Percentiles rank a stretch among this genome's conserved stretches.
Conservation (phyloP, 2,797 vertebrate species). For the Gallinago solitaria region DNA sequence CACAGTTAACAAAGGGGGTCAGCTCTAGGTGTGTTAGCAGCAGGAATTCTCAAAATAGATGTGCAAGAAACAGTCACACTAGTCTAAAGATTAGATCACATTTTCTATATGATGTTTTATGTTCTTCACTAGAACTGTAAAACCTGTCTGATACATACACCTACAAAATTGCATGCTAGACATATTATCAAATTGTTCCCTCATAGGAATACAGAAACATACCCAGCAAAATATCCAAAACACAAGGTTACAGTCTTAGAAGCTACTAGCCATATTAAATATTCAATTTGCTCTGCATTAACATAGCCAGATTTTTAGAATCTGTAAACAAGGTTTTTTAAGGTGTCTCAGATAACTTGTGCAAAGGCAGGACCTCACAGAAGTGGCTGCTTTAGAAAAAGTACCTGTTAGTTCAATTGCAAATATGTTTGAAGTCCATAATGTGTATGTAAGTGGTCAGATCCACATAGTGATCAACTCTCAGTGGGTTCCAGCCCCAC, state of each 20-base stretch:
- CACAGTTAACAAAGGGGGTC: slow-evolving; percentile 41
- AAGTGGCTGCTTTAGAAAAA: background rate
- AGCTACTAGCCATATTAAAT: background rate
- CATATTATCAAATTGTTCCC: background rate
- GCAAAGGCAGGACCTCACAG: background rate
- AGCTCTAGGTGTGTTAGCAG: slow-evolving; percentile 33
- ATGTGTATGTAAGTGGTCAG: background rate
- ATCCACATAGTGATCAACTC: background rate
- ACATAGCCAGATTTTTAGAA: background rate
- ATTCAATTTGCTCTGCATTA: background rate
- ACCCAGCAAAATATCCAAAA: background rate
- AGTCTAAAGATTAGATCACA: background rate
- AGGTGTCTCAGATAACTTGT: background rate
- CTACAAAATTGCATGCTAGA: background rate
- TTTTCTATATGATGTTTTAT: background rate
- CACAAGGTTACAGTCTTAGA: background rate
- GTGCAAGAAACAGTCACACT: background rate
- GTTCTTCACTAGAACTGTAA: background rate
- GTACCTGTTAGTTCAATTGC: background rate
- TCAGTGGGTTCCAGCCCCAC: background rate
- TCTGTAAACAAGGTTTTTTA: background rate
- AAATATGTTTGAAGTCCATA: background rate
- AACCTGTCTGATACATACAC: background rate
- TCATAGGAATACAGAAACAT: background rate
- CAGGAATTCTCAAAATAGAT: slow-evolving; percentile 25